Evolutionary conservation across 2,888 invertebrate genomes (phyloP).

Genomic region (Tiliacea aurago): DNA sequence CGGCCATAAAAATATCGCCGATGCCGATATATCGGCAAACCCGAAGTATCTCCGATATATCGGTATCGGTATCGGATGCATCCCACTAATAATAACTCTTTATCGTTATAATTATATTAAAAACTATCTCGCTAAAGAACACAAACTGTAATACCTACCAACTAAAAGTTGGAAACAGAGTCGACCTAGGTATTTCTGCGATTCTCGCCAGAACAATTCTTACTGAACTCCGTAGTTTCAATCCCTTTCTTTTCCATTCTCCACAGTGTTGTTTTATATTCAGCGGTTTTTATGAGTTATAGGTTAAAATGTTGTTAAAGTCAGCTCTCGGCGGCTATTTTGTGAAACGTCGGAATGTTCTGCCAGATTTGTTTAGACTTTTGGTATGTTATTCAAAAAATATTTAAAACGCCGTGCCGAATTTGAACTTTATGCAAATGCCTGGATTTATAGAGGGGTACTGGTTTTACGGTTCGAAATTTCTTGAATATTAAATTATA

Average conservation of each 20-base stretch:
- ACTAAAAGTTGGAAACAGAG: slow-evolving; percentile 47
- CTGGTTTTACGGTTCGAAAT: slow-evolving; percentile 42
- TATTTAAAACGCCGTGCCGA: slow-evolving; percentile 53
- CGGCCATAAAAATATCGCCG: too few species aligned
- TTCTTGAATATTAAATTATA: slow-evolving; percentile 35
- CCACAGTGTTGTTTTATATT: slow-evolving; percentile 60
- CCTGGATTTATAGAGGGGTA: slow-evolving; percentile 51
- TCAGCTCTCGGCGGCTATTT: slow-evolving; percentile 60
- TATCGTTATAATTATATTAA: slow-evolving; percentile 10
- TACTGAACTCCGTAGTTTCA: slow-evolving; percentile 57
- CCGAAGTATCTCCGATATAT: too few species aligned
- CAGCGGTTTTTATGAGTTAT: slow-evolving; percentile 56
- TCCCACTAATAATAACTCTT: background rate
- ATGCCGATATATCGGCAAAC: too few species aligned
- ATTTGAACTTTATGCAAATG: slow-evolving; percentile 61
- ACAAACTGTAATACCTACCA: slow-evolving; percentile 33
- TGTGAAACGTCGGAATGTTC: slow-evolving; percentile 58
- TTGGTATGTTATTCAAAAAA: slow-evolving; percentile 61
- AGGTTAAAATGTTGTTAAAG: slow-evolving; percentile 63
- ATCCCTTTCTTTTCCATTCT: slow-evolving; percentile 56
- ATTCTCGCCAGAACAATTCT: slow-evolving; percentile 53
- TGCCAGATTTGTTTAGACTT: slow-evolving; percentile 59
- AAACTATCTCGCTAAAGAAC: slow-evolving; percentile 34
- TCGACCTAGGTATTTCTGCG: slow-evolving; percentile 42
- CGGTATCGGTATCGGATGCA: too few species aligned